Evolutionary conservation across 2,888 invertebrate genomes (phyloP).

Genomic region (Megaustenia siamemsis): DNA sequence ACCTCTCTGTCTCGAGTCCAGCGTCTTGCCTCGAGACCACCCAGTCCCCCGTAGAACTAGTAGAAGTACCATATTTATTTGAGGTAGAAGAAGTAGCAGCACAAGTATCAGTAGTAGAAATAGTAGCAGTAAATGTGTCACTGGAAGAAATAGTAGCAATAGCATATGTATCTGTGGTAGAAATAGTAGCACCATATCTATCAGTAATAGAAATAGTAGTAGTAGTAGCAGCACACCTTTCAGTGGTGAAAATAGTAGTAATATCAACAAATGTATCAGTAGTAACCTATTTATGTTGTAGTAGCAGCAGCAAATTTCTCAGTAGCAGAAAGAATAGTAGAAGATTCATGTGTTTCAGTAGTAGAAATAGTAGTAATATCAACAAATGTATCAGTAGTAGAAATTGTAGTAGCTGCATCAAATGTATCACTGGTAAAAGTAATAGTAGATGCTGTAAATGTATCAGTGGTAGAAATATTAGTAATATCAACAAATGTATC

Average conservation of each 20-base stretch:
- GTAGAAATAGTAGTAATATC: neutral
- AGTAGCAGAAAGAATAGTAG: neutral
- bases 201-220: neutral
- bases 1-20: too few relatives aligned
- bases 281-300: too few relatives aligned
- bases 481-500: neutral
- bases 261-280: neutral
- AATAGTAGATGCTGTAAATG: neutral
- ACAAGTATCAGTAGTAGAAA: neutral
- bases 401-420: neutral
- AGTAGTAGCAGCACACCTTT: neutral
- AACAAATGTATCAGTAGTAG: neutral
- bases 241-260: neutral
- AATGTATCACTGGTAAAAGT: neutral
- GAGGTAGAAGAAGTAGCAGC: neutral
- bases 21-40: too few relatives aligned
- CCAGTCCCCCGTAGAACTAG: too few relatives aligned
- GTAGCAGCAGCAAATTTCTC: neutral
- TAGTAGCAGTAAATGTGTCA: neutral
- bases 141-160: slow-evolving; percentile 2
- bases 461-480: neutral
- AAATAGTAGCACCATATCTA: neutral
- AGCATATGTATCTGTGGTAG: neutral
- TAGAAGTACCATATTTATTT: too few relatives aligned
- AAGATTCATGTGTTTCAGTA: neutral